Evolutionary conservation across 64 coral and sea anemone genomes (phyloP).

Genomic region (Montipora cactus): DNA sequence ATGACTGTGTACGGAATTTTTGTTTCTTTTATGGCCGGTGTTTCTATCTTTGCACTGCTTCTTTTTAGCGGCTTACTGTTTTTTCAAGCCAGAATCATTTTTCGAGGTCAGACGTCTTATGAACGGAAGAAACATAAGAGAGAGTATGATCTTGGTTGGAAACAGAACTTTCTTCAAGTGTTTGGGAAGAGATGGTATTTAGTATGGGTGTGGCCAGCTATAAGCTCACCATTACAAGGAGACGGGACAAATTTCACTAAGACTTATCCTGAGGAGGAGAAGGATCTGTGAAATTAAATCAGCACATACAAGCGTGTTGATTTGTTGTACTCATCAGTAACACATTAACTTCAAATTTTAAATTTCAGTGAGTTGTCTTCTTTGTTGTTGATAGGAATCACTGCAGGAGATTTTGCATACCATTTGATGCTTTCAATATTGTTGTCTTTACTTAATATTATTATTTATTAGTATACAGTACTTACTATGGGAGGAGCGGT

Average conservation of each 20-base stretch:
- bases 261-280: slow-evolving; percentile 23
- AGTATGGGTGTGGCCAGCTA: slow-evolving; percentile 81
- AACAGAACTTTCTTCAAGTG: slow-evolving; percentile 76
- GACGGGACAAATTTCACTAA: slow-evolving; percentile 90
- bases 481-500: too few species aligned
- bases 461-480: too few species aligned
- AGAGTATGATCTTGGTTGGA: slow-evolving; percentile 88
- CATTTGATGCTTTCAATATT: too few species aligned
- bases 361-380: too few species aligned
- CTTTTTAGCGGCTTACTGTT: slow-evolving; percentile 85
- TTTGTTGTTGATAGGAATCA: too few species aligned
- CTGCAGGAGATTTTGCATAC: too few species aligned
- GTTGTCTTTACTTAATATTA: too few species aligned
- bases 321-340: not conserved
- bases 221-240: slow-evolving; percentile 72
- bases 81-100: slow-evolving; percentile 86
- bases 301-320: not conserved
- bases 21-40: slow-evolving; percentile 79
- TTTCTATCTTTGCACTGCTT: slow-evolving; percentile 80
- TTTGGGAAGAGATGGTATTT: slow-evolving; percentile 87
- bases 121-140: slow-evolving; percentile 86
- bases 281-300: slow-evolving; percentile 36
- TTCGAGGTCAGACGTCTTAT: slow-evolving; percentile 91
- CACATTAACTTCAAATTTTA: too few species aligned
- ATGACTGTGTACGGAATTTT: slow-evolving; percentile 82